Evolutionary conservation across 2,113 vertebrate genomes (phyloP).

Genomic region (Zeus faber): DNA sequence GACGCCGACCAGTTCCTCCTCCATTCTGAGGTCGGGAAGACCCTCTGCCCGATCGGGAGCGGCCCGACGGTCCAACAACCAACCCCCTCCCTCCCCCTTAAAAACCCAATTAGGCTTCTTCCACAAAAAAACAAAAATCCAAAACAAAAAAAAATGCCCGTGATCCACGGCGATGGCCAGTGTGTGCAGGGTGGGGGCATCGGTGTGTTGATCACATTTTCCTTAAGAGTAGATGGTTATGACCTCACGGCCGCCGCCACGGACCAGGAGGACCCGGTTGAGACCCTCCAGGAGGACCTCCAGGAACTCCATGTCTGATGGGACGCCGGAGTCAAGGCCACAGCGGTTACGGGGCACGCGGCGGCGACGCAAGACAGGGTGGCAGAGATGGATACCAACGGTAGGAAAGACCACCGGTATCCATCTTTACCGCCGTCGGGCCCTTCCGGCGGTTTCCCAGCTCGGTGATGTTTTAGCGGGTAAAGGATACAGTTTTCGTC

Average conservation of each 20-base stretch:
- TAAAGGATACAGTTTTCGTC: constrained; percentile 98
- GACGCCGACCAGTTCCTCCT: constrained; percentile 13
- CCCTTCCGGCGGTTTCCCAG: background rate
- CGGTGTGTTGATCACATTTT: constrained; percentile 2
- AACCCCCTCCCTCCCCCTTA: constrained; percentile 16
- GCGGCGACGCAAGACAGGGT: too few species aligned
- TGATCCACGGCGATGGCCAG: constrained; percentile 32
- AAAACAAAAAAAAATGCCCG: constrained; percentile 24
- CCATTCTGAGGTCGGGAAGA: constrained; percentile 11
- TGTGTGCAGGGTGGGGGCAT: constrained; percentile 29
- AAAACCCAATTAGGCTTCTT: constrained; percentile 27
- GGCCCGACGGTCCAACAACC: constrained; percentile 38
- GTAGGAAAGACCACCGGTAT: background rate
- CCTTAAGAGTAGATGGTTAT: constrained; percentile 95
- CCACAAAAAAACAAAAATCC: background rate
- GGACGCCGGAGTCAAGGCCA: constrained; percentile 67
- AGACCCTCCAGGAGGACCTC: constrained; percentile 94
- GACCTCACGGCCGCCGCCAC: constrained; percentile 92
- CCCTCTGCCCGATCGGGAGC: constrained; percentile 36
- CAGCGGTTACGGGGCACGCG: too few species aligned
- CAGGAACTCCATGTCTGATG: constrained; percentile 96
- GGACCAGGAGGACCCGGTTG: constrained; percentile 87
- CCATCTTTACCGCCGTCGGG: background rate
- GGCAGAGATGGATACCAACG: too few species aligned
- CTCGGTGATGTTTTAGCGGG: background rate